Evolutionary conservation across 2,888 invertebrate species (phyloP), one percentile per base, ranked within the genome.

Genomic region (Cybosia mesomella): DNA sequence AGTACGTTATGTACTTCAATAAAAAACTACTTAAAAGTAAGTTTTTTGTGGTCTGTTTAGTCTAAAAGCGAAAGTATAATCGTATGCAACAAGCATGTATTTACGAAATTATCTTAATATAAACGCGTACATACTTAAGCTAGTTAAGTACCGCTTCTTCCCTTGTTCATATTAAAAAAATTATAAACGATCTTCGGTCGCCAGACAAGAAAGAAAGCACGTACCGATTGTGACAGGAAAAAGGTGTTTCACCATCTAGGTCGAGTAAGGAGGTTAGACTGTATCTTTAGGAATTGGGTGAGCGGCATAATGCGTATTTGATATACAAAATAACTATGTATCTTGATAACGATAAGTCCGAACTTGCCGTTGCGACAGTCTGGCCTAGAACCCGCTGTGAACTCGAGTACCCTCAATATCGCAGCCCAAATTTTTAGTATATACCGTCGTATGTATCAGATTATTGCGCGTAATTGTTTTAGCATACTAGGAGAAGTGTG

Each of bases 311-410:
- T 81, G 79, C 85, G 88, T 85, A 88, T 85, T 86, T 87, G 89
- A 88, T 90, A 86, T 80, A 83, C 80, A 85, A 84, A 87, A 82
- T 82, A 84, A 76, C 80, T 83, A 63, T 63, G 53, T 63, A 84
- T 85, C 81, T 80, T 80, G 86, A 86, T 85, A 83, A 76, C 73
- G 75, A 91, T 86, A 83, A 80, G 77, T 84, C 87, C 88, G 89
- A 90, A 89, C 88, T 88, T 87, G 81, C 82, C 72, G 87, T 92
- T 91, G 91, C 93, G 92, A 89, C 91, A 92, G 83, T 72, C 81
- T 87, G 94, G 87, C 94, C 94, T 93, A 94, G 94, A 94, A 94
- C 94, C 87, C 88, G 73, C 73, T 72, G 60, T 91, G 92, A 93
- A 93, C 93, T 89, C 89, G 76, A 91, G 89, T 93, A 89, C 87